Conservation (phyloP, 1,140 invertebrate species). For the Caerostris extrusa region DNA sequence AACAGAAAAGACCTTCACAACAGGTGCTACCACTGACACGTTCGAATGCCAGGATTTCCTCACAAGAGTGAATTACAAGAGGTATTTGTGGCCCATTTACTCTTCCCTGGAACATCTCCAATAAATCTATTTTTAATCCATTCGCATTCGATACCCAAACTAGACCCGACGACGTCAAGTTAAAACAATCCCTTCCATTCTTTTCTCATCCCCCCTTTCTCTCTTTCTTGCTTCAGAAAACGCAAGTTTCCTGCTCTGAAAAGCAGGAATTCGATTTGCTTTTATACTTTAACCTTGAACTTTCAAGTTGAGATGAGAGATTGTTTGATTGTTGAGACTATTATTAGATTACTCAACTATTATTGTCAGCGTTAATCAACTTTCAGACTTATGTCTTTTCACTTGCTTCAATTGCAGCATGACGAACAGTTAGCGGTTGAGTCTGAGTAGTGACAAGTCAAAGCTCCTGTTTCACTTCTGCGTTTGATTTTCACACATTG, state of each 20-base stretch:
- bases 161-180: not conserved
- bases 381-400: too few relatives aligned
- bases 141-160: not conserved
- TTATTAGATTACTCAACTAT: not conserved
- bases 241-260: not conserved
- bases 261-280: constrained; percentile 3
- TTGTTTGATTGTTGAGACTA: not conserved
- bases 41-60: constrained; percentile 41
- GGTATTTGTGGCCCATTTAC: constrained; percentile 63
- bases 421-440: too few relatives aligned
- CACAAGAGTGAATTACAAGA: not conserved
- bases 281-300: not conserved
- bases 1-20: constrained; percentile 10
- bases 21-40: constrained; percentile 46
- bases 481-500: too few relatives aligned
- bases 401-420: too few relatives aligned
- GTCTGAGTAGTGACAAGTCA: too few relatives aligned
- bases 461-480: too few relatives aligned
- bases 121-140: constrained; percentile 32
- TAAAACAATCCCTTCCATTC: not conserved
- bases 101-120: constrained; percentile 57
- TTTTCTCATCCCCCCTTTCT: not conserved
- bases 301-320: not conserved
- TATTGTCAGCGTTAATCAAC: too few relatives aligned
- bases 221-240: not conserved